Base-by-base conservation (phyloP, 2,113 vertebrate species). In the Pluvialis apricaria region DNA sequence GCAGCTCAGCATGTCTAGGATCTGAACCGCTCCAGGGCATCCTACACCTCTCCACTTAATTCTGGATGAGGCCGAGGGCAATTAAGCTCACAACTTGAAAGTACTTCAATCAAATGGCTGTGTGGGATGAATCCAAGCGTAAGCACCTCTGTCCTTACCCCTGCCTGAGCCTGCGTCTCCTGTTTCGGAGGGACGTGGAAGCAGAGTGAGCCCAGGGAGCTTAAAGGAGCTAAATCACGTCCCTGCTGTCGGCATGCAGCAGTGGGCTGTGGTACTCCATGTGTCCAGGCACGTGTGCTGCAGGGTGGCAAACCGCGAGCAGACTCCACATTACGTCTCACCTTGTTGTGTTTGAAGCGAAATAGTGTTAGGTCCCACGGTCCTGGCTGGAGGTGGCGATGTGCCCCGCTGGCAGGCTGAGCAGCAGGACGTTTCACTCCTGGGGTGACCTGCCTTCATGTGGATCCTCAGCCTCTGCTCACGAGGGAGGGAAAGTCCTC, bases 241-340 rank as follows among this genome's bases (percentile, higher is more conserved):
- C 44, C n/a, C 78, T 72, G 51, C 60, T 83, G 44, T 42, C 2
- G 6, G 60, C 32, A 11, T 21, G 29, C 34, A 82, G 78, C 65
- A 16, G 24, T 29, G 61, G 49, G 42, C 70, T 88, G 65, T 18
- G 31, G 24, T 65, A 4, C 65, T 86, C 76, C 32, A 0, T 58
- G 1, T 49, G 44, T 28, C 72, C 54, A 26, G 9, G 19, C 6
- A 13, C 18, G 3, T 2, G 21, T 64, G 54, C 47, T 47, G 69
- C 57, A 26, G 32, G 2, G 15, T 20, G 49, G 47, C 44, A 76
- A 28, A 38, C 79, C 10, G 15, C 0, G 1, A 82, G 29, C 70
- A 73, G 68, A 16, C n/a, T n/a, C n/a, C 4, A 0, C 4, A 0
- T 45, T 42, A 31, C 0, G 0, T 25, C 86, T 83, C 60, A 24